These are phyloP conservation scores for Ditylenchus dipsaci DNA, from an alignment of 1,140 invertebrate species.

Conservation along the genomic window DNA sequence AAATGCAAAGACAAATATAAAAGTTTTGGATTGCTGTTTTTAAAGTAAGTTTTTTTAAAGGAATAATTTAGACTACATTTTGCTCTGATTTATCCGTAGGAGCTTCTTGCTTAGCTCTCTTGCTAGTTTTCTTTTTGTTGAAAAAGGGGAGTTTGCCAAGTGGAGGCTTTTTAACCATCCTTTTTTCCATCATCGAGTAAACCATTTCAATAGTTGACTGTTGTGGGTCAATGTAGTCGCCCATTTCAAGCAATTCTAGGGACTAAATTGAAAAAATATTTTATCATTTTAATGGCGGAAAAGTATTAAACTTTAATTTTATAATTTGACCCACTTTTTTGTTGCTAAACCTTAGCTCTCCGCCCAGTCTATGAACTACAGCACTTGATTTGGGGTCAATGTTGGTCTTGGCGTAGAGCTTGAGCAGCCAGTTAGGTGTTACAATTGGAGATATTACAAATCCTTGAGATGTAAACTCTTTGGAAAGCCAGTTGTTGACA, in stretches of 20 bases:
- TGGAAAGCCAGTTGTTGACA: slow-evolving; percentile 57
- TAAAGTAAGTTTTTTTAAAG: no score
- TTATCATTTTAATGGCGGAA: neutral
- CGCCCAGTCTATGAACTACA: slow-evolving; percentile 27
- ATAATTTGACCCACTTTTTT: slow-evolving; percentile 15
- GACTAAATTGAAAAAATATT: slow-evolving; percentile 49
- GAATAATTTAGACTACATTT: no score
- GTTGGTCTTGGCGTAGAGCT: slow-evolving; percentile 30
- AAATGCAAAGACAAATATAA: no score
- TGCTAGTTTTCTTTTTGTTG: no score
- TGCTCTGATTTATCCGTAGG: no score
- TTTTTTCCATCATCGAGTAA: slow-evolving; percentile 61
- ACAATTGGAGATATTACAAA: slow-evolving; percentile 26
- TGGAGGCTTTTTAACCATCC: slow-evolving; percentile 46
- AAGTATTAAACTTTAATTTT: neutral
- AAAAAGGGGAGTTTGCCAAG: neutral
- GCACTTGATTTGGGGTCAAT: slow-evolving; percentile 20
- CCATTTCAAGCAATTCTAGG: slow-evolving; percentile 59
- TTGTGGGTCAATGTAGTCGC: slow-evolving; percentile 56
- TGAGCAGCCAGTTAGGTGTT: slow-evolving; percentile 27
- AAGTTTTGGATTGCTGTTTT: no score
- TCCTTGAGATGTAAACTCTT: slow-evolving; percentile 45
- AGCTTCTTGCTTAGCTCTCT: no score
- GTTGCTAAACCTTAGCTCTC: slow-evolving; percentile 28
- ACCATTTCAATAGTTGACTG: slow-evolving; percentile 59